Conservation (phyloP, 2,888 invertebrate species). For the Schrankia costaestrigalis region DNA sequence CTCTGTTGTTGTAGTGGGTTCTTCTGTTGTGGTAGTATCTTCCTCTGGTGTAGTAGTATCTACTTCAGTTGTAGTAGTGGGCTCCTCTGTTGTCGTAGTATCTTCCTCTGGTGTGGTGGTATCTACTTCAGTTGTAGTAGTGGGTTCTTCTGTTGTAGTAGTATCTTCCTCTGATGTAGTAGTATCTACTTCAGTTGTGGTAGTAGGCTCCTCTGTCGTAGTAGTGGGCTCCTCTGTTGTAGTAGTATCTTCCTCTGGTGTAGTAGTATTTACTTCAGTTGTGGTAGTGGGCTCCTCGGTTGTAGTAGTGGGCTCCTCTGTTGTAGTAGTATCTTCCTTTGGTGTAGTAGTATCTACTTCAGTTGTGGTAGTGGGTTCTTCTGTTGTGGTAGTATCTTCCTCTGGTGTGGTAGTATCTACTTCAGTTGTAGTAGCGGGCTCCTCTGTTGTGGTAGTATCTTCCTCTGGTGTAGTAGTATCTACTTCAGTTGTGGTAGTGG, state of each 20-base stretch:
- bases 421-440: background rate
- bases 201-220: background rate
- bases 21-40: background rate
- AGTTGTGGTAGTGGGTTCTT: background rate
- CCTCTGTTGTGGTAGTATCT: background rate
- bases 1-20: no score
- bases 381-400: slow-evolving; percentile 2
- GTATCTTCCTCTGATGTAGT: no score
- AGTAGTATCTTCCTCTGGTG: background rate
- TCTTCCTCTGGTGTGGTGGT: background rate
- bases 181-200: no score
- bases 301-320: background rate
- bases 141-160: background rate
- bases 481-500: background rate
- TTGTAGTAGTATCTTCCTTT: background rate
- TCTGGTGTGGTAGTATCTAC: slow-evolving; percentile 1
- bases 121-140: background rate
- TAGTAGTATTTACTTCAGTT: no score
- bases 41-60: no score
- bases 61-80: background rate
- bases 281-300: background rate
- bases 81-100: background rate
- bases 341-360: no score
- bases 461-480: background rate
- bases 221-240: background rate